Base-by-base conservation (phyloP, 2,888 invertebrate genomes). In the Drosophila cracens region DNA sequence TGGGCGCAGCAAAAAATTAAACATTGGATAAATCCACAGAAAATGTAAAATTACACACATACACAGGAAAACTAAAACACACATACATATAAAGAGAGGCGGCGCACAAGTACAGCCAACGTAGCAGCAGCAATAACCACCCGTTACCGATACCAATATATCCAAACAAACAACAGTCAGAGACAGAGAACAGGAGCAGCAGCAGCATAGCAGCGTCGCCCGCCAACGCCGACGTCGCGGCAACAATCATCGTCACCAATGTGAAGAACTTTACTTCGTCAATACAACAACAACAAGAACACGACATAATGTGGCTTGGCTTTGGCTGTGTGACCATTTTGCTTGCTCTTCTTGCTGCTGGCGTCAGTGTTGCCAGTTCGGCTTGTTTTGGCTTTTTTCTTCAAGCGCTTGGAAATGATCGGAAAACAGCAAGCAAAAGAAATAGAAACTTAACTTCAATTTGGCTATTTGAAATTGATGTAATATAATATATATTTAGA, bases 231-330 rank as follows among this genome's bases (percentile, higher is more conserved):
- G 62, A 25, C 73, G 60, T 54, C 36, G 58, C 80, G 69, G 76
- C 83, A 85, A 68, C 85, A 86, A 85, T 88, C 88, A 85, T 85
- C 85, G 85, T 85, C 85, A 88, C 85, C 85, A 85, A 86, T 82
- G 25, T 46, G 83, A 85, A 81, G 86, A 85, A 88, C 88, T 83
- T 82, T 78, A 76, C 82, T 81, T 85, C 85, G 83, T 88, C 88
- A 82, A 86, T 83, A 86, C 86, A 86, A 83, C 74, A 83, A 68
- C 51, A 57, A 48, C 40, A 64, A 58, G 53, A 69, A 34, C 43
- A 66, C 53, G 53, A 52, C 70, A 76, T 76, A 76, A 79, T 68
- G 74, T 70, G 70, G 79, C 80, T 76, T 68, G 73, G 79, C 70
- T 69, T 65, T 71, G 70, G 60, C 60, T 75, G 75, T 78, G 74